phyloP scores from a whole-genome alignment of 2,113 vertebrate species.

The Todiramphus saurophagus region DNA sequence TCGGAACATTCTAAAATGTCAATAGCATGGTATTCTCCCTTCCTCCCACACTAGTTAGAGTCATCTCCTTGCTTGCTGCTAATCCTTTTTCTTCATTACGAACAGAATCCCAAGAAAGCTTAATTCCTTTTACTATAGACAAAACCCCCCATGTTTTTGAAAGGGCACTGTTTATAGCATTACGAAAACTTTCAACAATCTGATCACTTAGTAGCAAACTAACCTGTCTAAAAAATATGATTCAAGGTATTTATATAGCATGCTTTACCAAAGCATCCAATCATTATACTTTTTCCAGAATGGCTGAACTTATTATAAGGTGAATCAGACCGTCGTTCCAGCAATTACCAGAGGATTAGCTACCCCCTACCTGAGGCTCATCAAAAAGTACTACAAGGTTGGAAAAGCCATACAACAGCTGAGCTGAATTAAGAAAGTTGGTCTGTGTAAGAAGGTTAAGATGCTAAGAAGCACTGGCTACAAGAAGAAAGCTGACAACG shows the following conservation, averaged over 20 bases:
- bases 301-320: not conserved
- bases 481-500: not conserved
- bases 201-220: not conserved
- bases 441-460: not conserved
- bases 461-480: not conserved
- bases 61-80: not conserved
- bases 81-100: not conserved
- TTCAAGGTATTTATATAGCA: not conserved
- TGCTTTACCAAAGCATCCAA: not conserved
- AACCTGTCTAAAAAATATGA: fast-evolving
- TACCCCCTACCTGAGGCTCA: not conserved
- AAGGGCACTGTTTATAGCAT: not conserved
- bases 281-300: not conserved
- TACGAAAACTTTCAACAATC: not conserved
- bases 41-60: not conserved
- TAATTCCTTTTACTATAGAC: not conserved
- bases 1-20: not conserved
- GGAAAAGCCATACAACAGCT: not conserved
- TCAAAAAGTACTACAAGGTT: not conserved
- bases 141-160: not conserved
- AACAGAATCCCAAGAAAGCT: not conserved
- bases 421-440: not conserved
- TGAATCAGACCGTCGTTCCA: not conserved
- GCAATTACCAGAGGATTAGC: not conserved
- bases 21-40: not conserved